Evolutionary conservation across 2,113 vertebrate genomes (phyloP).

Genomic region (Pungitius pungitius): DNA sequence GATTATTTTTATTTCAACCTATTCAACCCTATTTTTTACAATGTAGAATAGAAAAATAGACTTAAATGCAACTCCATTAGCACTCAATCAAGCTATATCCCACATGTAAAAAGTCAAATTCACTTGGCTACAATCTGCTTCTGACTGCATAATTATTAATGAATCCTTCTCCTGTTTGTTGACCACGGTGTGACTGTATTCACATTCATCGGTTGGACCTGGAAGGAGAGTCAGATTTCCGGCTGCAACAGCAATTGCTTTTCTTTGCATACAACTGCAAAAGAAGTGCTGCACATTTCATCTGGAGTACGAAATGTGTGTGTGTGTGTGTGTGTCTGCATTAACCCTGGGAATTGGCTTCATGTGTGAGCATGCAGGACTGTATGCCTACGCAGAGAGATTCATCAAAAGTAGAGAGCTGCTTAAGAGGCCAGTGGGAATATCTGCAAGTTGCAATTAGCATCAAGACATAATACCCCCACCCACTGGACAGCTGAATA

Average conservation of each 20-base stretch:
- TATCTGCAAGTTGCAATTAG: constrained; percentile 77
- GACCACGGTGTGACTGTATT: constrained; percentile 21
- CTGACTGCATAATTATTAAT: constrained; percentile 48
- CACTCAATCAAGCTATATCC: background rate
- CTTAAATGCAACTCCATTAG: background rate
- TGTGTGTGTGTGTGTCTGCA: constrained; percentile 56
- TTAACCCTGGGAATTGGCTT: constrained; percentile 68
- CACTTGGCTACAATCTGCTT: background rate
- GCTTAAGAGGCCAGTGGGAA: constrained; percentile 76
- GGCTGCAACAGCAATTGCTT: constrained; percentile 40
- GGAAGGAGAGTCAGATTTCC: constrained; percentile 54
- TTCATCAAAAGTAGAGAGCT: constrained; percentile 72
- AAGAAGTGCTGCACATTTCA: constrained; percentile 42
- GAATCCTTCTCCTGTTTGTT: constrained; percentile 28
- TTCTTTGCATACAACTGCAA: constrained; percentile 33
- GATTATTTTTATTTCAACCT: background rate
- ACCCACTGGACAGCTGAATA: constrained; percentile 76
- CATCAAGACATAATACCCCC: constrained; percentile 77
- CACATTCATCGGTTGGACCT: constrained; percentile 40
- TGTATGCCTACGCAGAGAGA: constrained; percentile 63
- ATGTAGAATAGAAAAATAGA: background rate
- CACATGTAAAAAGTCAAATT: background rate
- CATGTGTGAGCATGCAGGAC: constrained; percentile 62
- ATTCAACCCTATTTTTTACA: no score
- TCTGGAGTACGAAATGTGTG: constrained; percentile 40